Conservation (phyloP, 30 jellyfish, hydroid and myxozoan species). For the Phacellophora camtschatica region DNA sequence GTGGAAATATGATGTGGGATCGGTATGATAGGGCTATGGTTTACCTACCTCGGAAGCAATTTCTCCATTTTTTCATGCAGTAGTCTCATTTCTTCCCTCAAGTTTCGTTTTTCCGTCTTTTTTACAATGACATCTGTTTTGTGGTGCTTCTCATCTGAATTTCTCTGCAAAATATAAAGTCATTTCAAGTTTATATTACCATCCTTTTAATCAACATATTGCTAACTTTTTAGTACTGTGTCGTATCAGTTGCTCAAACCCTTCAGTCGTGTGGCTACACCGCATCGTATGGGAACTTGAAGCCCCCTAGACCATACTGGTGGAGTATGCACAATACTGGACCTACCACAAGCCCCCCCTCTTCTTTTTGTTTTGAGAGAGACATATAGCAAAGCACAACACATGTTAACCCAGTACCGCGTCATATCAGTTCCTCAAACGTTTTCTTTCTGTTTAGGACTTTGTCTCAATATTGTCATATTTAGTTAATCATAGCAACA, state of each 20-base stretch:
- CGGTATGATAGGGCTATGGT: background rate
- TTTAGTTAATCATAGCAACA: background rate
- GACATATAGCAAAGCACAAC: no score
- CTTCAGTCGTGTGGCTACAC: no score
- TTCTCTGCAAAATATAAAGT: no score
- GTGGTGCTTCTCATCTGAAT: background rate
- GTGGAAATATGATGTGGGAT: background rate
- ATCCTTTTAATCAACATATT: no score
- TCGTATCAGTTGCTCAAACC: no score
- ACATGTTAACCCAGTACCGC: background rate
- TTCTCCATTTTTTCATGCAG: slow-evolving; percentile 28
- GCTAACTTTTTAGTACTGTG: no score
- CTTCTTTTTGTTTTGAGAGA: no score
- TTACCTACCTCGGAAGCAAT: slow-evolving; percentile 44
- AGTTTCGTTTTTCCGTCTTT: background rate
- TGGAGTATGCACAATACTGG: no score
- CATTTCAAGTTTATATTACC: no score
- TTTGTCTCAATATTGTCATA: background rate
- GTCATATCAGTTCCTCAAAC: background rate
- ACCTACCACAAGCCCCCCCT: no score
- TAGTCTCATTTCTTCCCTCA: slow-evolving; percentile 35
- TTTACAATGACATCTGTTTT: background rate
- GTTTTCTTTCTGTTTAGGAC: background rate
- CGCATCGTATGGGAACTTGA: no score
- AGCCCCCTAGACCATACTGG: no score